Evolutionary conservation across 2,888 invertebrate species (phyloP).

Genomic region (Macropis europaea): DNA sequence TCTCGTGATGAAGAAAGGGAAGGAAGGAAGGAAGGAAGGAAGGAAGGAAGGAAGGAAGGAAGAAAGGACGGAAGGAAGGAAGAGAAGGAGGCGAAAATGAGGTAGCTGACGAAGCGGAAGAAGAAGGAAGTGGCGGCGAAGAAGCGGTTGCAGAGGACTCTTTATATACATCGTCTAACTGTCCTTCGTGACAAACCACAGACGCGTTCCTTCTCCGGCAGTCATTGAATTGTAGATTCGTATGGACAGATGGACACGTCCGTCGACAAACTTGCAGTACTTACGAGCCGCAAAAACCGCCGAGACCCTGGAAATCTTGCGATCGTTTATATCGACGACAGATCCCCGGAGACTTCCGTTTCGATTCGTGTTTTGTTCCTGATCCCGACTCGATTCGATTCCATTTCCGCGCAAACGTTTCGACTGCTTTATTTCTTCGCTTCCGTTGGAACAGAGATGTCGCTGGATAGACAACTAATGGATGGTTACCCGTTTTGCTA

Average conservation of each 20-base stretch:
- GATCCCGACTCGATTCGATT: slow-evolving; percentile 1
- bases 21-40: slow-evolving; percentile 1
- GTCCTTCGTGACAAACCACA: slow-evolving; percentile 66
- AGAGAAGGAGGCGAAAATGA: slow-evolving; percentile 17
- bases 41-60: slow-evolving; percentile 17
- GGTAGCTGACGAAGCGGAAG: slow-evolving; percentile 13
- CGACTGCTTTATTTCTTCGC: background rate
- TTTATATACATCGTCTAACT: slow-evolving; percentile 54
- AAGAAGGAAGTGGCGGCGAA: slow-evolving; percentile 35
- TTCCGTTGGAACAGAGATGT: too few relatives aligned
- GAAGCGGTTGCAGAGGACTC: slow-evolving; percentile 22
- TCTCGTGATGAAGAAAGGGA: background rate
- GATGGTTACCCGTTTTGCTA: too few relatives aligned
- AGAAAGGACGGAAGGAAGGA: slow-evolving; percentile 6
- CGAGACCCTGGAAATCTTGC: slow-evolving; percentile 63
- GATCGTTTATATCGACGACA: slow-evolving; percentile 56
- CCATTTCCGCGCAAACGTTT: slow-evolving; percentile 12
- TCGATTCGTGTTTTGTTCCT: slow-evolving; percentile 7
- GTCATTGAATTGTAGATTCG: slow-evolving; percentile 75
- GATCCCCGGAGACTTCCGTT: slow-evolving; percentile 54
- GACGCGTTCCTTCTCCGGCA: slow-evolving; percentile 55
- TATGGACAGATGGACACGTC: slow-evolving; percentile 74
- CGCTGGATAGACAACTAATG: too few relatives aligned
- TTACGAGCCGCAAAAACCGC: slow-evolving; percentile 58
- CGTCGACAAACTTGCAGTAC: slow-evolving; percentile 61